These are phyloP conservation scores for Romanogobio albipinnatus DNA, from an alignment of 2,113 vertebrate genomes.

Conservation along the genomic window DNA sequence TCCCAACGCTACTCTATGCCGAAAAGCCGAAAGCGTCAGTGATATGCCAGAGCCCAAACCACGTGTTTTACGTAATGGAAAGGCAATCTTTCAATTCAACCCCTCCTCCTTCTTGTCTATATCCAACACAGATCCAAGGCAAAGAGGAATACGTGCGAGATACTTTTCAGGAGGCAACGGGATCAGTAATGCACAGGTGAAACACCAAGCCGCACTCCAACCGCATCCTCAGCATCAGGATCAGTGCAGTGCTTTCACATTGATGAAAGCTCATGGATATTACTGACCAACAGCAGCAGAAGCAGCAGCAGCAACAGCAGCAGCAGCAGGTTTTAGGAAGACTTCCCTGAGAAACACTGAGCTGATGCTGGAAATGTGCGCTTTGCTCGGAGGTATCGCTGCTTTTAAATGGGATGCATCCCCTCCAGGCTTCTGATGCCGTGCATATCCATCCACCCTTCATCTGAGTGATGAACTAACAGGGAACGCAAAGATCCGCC, in stretches of 20 bases:
- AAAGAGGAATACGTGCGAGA: slow-evolving; percentile 76
- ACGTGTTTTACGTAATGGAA: slow-evolving; percentile 92
- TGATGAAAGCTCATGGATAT: slow-evolving; percentile 54
- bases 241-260: slow-evolving; percentile 76
- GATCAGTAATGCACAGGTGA: slow-evolving; percentile 66
- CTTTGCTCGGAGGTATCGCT: slow-evolving; percentile 81
- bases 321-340: slow-evolving; percentile 72
- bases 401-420: slow-evolving; percentile 92
- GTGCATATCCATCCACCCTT: slow-evolving; percentile 96
- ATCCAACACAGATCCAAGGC: slow-evolving; percentile 77
- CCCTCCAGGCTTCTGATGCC: slow-evolving; percentile 89
- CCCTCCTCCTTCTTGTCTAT: slow-evolving; percentile 81
- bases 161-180: slow-evolving; percentile 66
- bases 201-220: slow-evolving; percentile 51
- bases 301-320: slow-evolving; percentile 56
- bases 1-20: slow-evolving; percentile 28
- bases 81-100: slow-evolving; percentile 84
- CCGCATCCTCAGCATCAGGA: slow-evolving; percentile 60
- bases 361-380: slow-evolving; percentile 75
- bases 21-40: slow-evolving; percentile 70
- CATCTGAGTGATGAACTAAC: slow-evolving; percentile 87
- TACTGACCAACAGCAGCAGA: slow-evolving; percentile 67
- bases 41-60: slow-evolving; percentile 84
- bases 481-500: slow-evolving; percentile 88
- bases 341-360: slow-evolving; percentile 75